Evolutionary conservation across 2,113 vertebrate species (phyloP), one percentile per base, ranked within the genome.

Genomic region (Scytalopus superciliaris): DNA sequence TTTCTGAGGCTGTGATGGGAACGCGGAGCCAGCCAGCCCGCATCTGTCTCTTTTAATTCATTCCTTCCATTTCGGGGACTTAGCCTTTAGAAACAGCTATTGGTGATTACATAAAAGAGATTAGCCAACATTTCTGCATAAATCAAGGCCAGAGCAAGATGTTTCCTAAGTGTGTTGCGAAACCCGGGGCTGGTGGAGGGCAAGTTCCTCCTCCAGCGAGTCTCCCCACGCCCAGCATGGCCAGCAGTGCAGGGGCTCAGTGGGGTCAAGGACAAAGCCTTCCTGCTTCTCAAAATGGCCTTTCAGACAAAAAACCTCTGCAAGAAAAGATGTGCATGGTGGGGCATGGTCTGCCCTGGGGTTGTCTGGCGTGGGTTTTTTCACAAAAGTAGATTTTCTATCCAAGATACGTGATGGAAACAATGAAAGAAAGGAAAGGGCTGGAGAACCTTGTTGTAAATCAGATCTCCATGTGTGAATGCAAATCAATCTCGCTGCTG

Each of bases 71-170:
- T 95, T 95, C 87, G 87, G 69, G 80, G 95, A 93, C 90, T 62
- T 72, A 76, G 57, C 82, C 92, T 97, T 91, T 93, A 97, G 97
- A 95, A 95, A 37, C 92, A 94, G 93, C 90, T 95, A 94, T 96
- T 37, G 14, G 94, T 93, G 97, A 98, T 97, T 97, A 95, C 93
- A 96, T 97, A 97, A 94, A 94, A 90, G 86, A 93, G 94, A 97
- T 98, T 98, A 96, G 94, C 96, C 97, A 97, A 98, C 93, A 84
- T 90, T 93, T 79, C 21, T 66, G 92, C 93, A 96, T 96, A 97
- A 97, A 89, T 85, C 94, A 98, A 96, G 95, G 93, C 95, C 92
- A 91, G 69, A 23, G 50, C 94, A 97, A 97, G 97, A 97, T 95
- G 96, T 95, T 97, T 98, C 97, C 97, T 97, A 83, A 42, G 5